Conservation (phyloP, 2,797 vertebrate species). For the Schizothorax lantsangensis region DNA sequence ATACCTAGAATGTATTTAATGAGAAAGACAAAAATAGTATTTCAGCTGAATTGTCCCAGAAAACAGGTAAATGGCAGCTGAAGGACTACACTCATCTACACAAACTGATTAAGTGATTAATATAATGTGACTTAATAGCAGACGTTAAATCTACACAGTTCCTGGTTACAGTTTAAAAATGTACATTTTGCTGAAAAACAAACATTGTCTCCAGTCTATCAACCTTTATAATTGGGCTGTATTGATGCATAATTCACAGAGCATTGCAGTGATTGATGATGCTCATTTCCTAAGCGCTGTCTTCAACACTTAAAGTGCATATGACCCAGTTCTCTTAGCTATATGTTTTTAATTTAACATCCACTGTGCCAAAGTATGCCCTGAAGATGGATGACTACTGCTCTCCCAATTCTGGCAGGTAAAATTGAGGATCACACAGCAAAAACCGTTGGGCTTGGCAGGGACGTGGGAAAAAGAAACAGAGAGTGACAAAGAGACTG, state of each 20-base stretch:
- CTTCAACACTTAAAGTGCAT: conserved; percentile 70
- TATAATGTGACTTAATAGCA: not conserved
- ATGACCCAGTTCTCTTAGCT: conserved; percentile 68
- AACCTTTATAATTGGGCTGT: conserved; percentile 61
- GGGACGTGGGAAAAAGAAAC: conserved; percentile 43
- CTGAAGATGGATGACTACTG: conserved; percentile 74
- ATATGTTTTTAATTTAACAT: conserved; percentile 77
- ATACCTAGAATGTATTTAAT: not conserved
- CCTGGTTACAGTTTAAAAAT: conserved; percentile 11
- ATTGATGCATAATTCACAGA: conserved; percentile 51
- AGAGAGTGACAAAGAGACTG: conserved; percentile 1
- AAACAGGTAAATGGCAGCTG: not conserved
- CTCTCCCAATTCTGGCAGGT: conserved; percentile 71
- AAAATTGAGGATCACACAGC: conserved; percentile 50
- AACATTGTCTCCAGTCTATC: conserved; percentile 34
- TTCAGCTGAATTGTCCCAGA: not conserved
- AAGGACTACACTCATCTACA: not conserved
- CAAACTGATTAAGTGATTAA: not conserved
- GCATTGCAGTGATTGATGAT: conserved; percentile 73
- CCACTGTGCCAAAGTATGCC: conserved; percentile 64
- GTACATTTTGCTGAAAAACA: conserved; percentile 46
- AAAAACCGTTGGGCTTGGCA: conserved; percentile 30
- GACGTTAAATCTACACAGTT: conserved; percentile 8
- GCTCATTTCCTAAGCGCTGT: conserved; percentile 75
- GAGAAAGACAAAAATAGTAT: not conserved